phyloP scores from a whole-genome alignment of 1,140 invertebrate genomes.

The Conopomorpha cramerella region DNA sequence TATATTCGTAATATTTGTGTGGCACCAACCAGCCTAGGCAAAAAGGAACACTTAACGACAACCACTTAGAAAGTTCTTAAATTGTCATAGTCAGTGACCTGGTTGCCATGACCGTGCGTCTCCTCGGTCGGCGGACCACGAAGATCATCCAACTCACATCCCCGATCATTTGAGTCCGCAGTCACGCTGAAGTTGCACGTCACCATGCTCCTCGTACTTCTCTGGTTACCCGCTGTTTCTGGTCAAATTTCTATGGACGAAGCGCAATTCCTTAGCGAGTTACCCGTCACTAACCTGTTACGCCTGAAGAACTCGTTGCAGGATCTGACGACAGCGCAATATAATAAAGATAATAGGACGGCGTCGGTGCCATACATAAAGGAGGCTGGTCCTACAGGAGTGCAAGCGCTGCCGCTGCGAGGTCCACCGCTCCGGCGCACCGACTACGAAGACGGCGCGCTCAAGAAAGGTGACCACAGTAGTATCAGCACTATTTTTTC shows the following conservation, averaged over 20 bases:
- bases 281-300: conserved; percentile 45
- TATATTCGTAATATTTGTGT: too few species aligned
- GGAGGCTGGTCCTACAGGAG: too few species aligned
- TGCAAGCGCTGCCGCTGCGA: conserved; percentile 42
- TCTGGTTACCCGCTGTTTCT: conserved; percentile 12
- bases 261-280: conserved; percentile 36
- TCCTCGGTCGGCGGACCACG: conserved; percentile 34
- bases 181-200: too few species aligned
- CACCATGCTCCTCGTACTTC: conserved; percentile 16
- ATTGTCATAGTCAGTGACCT: conserved; percentile 13
- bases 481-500: conserved; percentile 73
- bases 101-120: conserved; percentile 16
- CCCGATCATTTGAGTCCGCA: too few species aligned
- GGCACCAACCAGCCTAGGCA: too few species aligned
- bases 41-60: too few species aligned
- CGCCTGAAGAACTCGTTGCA: conserved; percentile 39
- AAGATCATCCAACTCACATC: too few species aligned
- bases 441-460: conserved; percentile 29
- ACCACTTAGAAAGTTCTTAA: too few species aligned
- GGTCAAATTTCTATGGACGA: too few species aligned
- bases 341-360: conserved; percentile 24
- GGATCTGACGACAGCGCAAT: conserved; percentile 20
- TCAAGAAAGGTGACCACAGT: conserved; percentile 43
- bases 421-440: conserved; percentile 35
- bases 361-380: conserved; percentile 14